Conservation (phyloP, 2,797 vertebrate genomes). For the Brachyrhaphis roseni region DNA sequence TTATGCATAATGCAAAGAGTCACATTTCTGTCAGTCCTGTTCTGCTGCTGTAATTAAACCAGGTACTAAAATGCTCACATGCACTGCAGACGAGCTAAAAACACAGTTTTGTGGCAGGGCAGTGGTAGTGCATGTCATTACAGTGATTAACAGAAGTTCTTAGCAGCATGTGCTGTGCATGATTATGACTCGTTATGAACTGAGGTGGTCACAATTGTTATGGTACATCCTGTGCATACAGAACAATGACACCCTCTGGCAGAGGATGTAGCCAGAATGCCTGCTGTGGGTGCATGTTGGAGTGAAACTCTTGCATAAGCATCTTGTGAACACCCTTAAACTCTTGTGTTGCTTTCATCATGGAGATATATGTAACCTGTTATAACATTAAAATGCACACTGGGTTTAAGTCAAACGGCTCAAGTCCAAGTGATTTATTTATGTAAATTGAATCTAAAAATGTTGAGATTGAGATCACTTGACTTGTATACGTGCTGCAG, state of each 20-base stretch:
- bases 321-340: neutral
- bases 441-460: neutral
- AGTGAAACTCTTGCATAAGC: neutral
- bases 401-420: neutral
- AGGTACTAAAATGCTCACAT: constrained; percentile 40
- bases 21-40: neutral
- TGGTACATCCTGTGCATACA: constrained; percentile 56
- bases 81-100: constrained; percentile 47
- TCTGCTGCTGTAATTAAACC: constrained; percentile 2
- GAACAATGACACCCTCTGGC: constrained; percentile 10
- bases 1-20: neutral
- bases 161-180: constrained; percentile 13
- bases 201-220: constrained; percentile 46
- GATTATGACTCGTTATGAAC: constrained; percentile 45
- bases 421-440: neutral
- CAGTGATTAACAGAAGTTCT: constrained; percentile 31
- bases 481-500: neutral
- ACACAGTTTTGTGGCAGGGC: constrained; percentile 32
- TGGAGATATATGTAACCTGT: neutral
- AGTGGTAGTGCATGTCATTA: constrained; percentile 42
- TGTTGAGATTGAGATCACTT: neutral
- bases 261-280: neutral
- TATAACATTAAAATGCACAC: neutral
- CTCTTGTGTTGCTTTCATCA: neutral
- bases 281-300: neutral